These are phyloP conservation scores for Myopa tessellatipennis DNA, from an alignment of 2,888 invertebrate species.

Conservation along the genomic window DNA sequence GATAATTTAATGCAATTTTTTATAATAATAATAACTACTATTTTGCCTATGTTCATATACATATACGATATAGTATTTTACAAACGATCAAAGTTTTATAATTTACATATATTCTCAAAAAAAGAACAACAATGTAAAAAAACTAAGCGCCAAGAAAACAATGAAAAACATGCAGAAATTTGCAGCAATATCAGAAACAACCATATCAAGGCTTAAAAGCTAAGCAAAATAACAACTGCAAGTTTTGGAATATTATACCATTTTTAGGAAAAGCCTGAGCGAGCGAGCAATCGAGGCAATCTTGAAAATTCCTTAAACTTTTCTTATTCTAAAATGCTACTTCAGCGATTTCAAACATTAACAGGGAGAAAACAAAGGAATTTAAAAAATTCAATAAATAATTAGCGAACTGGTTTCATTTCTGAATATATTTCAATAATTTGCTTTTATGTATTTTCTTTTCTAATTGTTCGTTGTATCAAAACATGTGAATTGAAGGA, in stretches of 20 bases:
- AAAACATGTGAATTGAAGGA: no score
- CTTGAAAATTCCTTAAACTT: background rate
- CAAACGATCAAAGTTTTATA: conserved; percentile 29
- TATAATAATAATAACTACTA: conserved; percentile 9
- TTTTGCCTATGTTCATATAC: conserved; percentile 13
- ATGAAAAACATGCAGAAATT: conserved; percentile 34
- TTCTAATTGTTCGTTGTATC: background rate
- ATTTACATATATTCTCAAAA: conserved; percentile 6
- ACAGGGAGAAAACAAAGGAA: conserved; percentile 30
- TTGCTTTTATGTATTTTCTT: background rate
- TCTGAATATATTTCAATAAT: background rate
- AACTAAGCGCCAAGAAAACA: conserved; percentile 40
- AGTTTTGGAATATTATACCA: conserved; percentile 23
- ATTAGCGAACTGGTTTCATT: background rate
- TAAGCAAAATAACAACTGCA: conserved; percentile 9
- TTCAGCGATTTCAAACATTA: background rate
- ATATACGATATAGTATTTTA: background rate
- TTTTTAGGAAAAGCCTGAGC: background rate
- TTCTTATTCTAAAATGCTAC: background rate
- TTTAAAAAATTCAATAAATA: conserved; percentile 5
- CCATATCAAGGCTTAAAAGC: conserved; percentile 48
- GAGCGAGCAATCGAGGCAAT: background rate
- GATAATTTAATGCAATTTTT: conserved; percentile 32
- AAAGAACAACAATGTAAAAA: conserved; percentile 39
- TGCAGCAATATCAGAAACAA: conserved; percentile 53